Percentiles rank a stretch among this genome's conserved stretches.
These are phyloP conservation scores for Mnemiopsis leidyi DNA, from an alignment of 37 sponge, comb jelly and placozoan genomes.

Conservation along the genomic window DNA sequence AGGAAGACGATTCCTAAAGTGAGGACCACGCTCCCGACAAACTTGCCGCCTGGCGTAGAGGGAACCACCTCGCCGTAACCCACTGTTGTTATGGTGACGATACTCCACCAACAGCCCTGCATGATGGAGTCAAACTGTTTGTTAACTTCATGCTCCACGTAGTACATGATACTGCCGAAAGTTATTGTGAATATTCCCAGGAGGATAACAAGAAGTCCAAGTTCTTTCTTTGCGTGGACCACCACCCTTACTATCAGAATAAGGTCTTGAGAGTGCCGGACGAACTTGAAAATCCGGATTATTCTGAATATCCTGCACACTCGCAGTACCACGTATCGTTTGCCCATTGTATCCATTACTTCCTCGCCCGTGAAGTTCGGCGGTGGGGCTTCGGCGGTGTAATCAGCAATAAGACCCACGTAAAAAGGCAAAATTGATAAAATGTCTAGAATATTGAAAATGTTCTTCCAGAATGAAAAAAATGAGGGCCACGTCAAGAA, in stretches of 20 bases:
- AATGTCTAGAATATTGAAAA: constrained; percentile 53
- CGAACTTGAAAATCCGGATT: constrained; percentile 59
- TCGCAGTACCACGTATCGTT: constrained; percentile 54
- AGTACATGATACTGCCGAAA: constrained; percentile 63
- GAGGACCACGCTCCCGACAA: constrained; percentile 46
- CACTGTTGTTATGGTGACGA: constrained; percentile 55
- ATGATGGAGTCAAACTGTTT: constrained; percentile 40
- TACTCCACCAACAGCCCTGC: constrained; percentile 67
- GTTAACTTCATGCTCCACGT: constrained; percentile 47
- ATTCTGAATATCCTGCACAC: constrained; percentile 61
- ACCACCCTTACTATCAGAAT: constrained; percentile 57
- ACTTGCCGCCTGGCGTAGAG: constrained; percentile 49
- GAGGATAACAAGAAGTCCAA: constrained; percentile 41
- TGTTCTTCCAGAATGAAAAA: constrained; percentile 56
- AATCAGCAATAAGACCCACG: constrained; percentile 44
- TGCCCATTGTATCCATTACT: neutral
- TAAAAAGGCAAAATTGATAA: constrained; percentile 54
- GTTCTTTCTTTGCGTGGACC: constrained; percentile 65
- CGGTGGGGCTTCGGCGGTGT: neutral
- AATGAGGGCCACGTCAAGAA: constrained; percentile 50
- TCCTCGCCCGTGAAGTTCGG: too few species aligned
- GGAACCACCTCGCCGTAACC: constrained; percentile 62
- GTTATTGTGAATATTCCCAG: constrained; percentile 59
- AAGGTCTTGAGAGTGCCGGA: constrained; percentile 64
- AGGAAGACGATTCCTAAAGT: constrained; percentile 55